phyloP scores from a whole-genome alignment of 2,888 invertebrate genomes.

The Cactoblastis cactorum region DNA sequence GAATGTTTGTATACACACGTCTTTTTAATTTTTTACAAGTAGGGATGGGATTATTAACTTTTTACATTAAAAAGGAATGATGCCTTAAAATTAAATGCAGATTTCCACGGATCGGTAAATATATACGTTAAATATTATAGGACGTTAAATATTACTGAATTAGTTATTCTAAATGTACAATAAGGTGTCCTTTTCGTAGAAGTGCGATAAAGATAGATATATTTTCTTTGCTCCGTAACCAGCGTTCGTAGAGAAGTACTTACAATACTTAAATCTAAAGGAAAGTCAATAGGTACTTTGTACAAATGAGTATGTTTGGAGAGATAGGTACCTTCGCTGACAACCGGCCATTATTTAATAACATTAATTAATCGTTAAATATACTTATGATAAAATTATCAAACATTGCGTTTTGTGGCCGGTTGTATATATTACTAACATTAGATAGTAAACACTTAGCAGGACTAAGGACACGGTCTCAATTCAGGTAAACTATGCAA shows the following conservation, averaged over 20 bases:
- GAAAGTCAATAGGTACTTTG: constrained; percentile 44
- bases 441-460: neutral
- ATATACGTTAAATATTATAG: neutral
- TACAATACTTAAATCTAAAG: constrained; percentile 37
- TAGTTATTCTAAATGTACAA: neutral
- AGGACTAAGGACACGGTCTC: neutral
- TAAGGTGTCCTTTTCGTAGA: constrained; percentile 28
- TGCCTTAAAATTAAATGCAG: neutral
- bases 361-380: neutral
- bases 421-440: constrained; percentile 2
- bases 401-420: constrained; percentile 2
- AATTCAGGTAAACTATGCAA: too few species aligned
- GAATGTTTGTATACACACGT: too few species aligned
- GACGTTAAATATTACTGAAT: neutral
- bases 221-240: constrained; percentile 60
- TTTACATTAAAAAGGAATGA: neutral
- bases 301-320: constrained; percentile 20
- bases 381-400: neutral
- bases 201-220: constrained; percentile 45
- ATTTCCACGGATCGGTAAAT: neutral
- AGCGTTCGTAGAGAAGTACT: constrained; percentile 53
- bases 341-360: neutral
- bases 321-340: constrained; percentile 4
- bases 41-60: neutral
- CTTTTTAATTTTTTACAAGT: too few species aligned